Conservation (phyloP, 1,140 invertebrate genomes). For the Heterodera carotae region DNA sequence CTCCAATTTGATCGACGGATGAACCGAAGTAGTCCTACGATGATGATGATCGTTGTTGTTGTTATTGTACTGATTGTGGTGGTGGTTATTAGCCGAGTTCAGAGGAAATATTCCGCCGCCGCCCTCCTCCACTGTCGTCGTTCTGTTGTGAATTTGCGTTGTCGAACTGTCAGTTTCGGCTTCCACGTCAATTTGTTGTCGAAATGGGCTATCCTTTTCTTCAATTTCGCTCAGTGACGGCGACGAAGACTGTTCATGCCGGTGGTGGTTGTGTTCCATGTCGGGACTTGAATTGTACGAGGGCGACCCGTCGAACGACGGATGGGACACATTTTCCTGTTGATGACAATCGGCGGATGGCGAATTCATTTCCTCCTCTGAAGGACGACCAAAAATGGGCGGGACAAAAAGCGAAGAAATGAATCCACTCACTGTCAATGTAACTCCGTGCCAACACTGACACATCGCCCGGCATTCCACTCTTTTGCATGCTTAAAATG, state of each 20-base stretch:
- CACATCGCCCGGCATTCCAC: slow-evolving; percentile 39
- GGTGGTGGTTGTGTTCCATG: neutral
- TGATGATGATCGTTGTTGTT: neutral
- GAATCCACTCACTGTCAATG: slow-evolving; percentile 32
- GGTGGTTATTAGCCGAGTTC: neutral
- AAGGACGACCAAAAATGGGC: neutral
- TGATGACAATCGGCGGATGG: slow-evolving; percentile 12
- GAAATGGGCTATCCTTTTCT: neutral
- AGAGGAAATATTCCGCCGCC: slow-evolving; percentile 1
- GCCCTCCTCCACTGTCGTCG: no score
- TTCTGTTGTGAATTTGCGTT: neutral
- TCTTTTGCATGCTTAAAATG: slow-evolving; percentile 31
- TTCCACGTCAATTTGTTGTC: neutral
- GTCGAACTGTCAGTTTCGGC: neutral
- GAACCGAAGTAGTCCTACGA: neutral
- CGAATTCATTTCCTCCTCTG: slow-evolving; percentile 8
- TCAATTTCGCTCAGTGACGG: slow-evolving; percentile 11
- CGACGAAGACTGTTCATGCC: neutral
- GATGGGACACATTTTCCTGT: neutral
- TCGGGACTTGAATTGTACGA: neutral
- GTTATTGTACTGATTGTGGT: no score
- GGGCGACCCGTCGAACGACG: neutral
- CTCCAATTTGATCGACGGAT: neutral
- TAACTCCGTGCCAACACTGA: slow-evolving; percentile 37
- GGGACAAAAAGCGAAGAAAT: neutral